Evolutionary conservation across 1,140 invertebrate genomes (phyloP), one percentile per base, ranked within the genome.

Genomic region (Zaprionus capensis): DNA sequence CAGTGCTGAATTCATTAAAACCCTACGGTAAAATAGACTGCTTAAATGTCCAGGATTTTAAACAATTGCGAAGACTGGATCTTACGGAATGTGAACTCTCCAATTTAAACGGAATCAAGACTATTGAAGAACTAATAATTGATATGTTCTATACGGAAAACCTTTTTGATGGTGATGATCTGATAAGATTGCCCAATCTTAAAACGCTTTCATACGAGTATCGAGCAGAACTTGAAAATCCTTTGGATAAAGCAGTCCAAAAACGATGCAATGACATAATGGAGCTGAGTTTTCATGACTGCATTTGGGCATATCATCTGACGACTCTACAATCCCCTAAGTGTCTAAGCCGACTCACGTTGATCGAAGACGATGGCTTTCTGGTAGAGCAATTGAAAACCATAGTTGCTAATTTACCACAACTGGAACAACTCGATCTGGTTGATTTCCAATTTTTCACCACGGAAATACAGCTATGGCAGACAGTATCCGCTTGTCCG

Each of bases 361-460:
- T 41, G 38, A 12, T 38, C 36, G 15, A n/a, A 15, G 38, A 41
- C 2, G 38, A 41, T 15, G 38, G 15, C n/a, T 62, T 69, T 24
- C 4, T 12, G 22, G 5, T 6, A 5, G n/a, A 15, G 7, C 2
- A 61, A n/a, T 9, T 74, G 12, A 15, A 44, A 2, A 12, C 49
- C 9, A 11, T 73, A 15, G 6, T 69, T 7, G 2, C n/a, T 0
- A 22, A 6, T 7, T 36, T 61, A 14, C 36, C 49, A 4, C 9
- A 12, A 9, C n/a, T 74, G 36, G 36, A 62, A 17, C 36, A 56
- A 28, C 7, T 74, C 20, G 49, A 74, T 69, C 7, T 74, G 4
- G 6, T 63, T 12, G 36, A 62, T 5, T 46, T 36, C 5, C 14
- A 28, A 31, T 14, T 69, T 34, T 74, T 36, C 26, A 7, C 28